phyloP scores from a whole-genome alignment of 2,888 invertebrate species.

The Melanchra persicariae region DNA sequence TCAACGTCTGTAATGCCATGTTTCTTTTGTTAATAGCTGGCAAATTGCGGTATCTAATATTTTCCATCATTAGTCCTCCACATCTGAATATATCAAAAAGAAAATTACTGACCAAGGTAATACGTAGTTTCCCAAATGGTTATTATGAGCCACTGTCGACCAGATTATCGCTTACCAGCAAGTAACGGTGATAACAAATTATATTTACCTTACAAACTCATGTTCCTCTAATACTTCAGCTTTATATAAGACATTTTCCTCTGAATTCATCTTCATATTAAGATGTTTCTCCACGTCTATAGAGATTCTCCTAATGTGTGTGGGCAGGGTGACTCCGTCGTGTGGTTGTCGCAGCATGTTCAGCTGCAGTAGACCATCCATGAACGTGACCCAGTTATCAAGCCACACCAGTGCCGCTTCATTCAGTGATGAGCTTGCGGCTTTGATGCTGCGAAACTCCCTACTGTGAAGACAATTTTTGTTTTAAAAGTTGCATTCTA shows the following conservation, averaged over 20 bases:
- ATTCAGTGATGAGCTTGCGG: conserved; percentile 63
- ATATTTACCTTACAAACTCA: conserved; percentile 45
- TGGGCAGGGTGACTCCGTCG: conserved; percentile 92
- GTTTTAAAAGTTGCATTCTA: neutral
- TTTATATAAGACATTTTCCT: conserved; percentile 22
- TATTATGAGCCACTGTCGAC: no score
- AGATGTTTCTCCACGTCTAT: conserved; percentile 65
- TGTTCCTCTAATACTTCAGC: conserved; percentile 41
- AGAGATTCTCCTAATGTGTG: conserved; percentile 70
- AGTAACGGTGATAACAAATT: no score
- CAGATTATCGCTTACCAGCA: no score
- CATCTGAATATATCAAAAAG: conserved; percentile 62
- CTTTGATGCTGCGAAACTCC: conserved; percentile 70
- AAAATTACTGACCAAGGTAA: no score
- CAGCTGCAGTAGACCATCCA: conserved; percentile 95
- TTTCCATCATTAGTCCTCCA: conserved; percentile 68
- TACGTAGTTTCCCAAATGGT: no score
- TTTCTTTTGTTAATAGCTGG: conserved; percentile 34
- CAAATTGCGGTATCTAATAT: conserved; percentile 58
- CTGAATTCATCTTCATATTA: neutral
- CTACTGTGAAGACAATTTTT: conserved; percentile 62
- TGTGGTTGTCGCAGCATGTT: conserved; percentile 91
- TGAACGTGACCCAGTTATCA: conserved; percentile 94
- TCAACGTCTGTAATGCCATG: conserved; percentile 55
- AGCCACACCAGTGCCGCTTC: conserved; percentile 90